These are phyloP conservation scores for Diadumene lineata DNA, from an alignment of 92 coral and sea anemone species.

Conservation along the genomic window DNA sequence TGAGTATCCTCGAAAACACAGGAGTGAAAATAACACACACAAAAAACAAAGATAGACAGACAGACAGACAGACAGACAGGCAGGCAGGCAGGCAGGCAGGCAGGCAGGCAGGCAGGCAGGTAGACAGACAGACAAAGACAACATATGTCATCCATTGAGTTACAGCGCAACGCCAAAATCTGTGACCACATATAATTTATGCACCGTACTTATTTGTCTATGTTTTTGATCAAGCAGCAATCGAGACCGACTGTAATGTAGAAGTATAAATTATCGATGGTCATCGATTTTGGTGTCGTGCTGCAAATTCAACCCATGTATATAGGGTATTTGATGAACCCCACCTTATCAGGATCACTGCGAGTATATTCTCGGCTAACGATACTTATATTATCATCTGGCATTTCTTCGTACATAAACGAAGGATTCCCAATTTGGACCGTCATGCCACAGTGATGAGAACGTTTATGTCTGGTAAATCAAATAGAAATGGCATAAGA, in stretches of 20 bases:
- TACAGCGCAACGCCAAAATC: too few relatives aligned
- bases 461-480: conserved; percentile 54
- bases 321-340: not conserved
- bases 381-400: conserved; percentile 65
- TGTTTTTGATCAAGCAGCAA: too few relatives aligned
- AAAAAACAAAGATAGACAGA: not conserved
- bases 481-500: not conserved
- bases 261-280: too few relatives aligned
- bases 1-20: too few relatives aligned
- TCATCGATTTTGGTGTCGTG: too few relatives aligned
- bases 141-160: too few relatives aligned
- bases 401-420: conserved; percentile 90
- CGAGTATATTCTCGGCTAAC: conserved; percentile 50
- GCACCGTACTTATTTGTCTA: too few relatives aligned
- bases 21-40: too few relatives aligned
- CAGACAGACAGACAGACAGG: not conserved
- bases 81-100: not conserved
- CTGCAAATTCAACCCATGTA: too few relatives aligned
- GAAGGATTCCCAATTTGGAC: conserved; percentile 85
- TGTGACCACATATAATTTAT: too few relatives aligned
- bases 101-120: not conserved
- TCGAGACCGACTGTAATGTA: too few relatives aligned
- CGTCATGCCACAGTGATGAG: conserved; percentile 68
- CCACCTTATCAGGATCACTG: conserved; percentile 58
- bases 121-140: not conserved